Evolutionary conservation across 1,140 invertebrate genomes (phyloP), one percentile per base, ranked within the genome.

Genomic region (Listronotus bonariensis): DNA sequence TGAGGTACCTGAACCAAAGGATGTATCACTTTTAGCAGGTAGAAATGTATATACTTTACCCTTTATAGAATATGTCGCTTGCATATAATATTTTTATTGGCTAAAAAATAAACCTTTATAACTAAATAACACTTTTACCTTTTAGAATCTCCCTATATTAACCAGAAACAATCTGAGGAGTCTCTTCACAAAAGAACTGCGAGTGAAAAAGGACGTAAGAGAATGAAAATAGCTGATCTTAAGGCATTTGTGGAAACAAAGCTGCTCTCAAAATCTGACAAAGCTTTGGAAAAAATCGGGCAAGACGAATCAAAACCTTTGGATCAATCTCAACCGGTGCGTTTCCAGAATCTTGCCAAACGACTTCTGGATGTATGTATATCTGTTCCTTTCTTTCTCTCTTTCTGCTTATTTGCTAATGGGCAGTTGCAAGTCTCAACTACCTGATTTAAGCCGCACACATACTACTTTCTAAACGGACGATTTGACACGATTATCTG

Each of bases 181-280:
- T 74, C 80, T 31, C 79, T 82, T 40, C 85, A 91, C 76, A 81
- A 82, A 8, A 82, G 91, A 69, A 80, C 89, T 48, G 84, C 88
- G 0, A 93, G 91, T 73, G 92, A 93, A 73, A 93, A 92, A 79
- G 91, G 91, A 76, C 88, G 88, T 49, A 89, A 88, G 46, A 86
- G 89, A 75, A 92, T 93, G 85, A 95, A 95, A 83, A 94, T 96
- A 85, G 88, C 91, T 3, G 93, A 95, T 76, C 80, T 96, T 6
- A 89, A 90, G 78, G 88, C 91, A 3, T 95, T 96, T 74, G 92
- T 96, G 1, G 94, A 95, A 78, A 94, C 92, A 0, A 95, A 95
- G 79, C 80, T 96, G 61, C 83, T 95, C 43, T 95, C 92, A 0
- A 93, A 94, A 78, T 95, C 93, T 5, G 93, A 96, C 72, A 94